Evolutionary conservation across 2,888 invertebrate species (phyloP), one percentile per base, ranked within the genome.

Genomic region (Parnassius orleans): DNA sequence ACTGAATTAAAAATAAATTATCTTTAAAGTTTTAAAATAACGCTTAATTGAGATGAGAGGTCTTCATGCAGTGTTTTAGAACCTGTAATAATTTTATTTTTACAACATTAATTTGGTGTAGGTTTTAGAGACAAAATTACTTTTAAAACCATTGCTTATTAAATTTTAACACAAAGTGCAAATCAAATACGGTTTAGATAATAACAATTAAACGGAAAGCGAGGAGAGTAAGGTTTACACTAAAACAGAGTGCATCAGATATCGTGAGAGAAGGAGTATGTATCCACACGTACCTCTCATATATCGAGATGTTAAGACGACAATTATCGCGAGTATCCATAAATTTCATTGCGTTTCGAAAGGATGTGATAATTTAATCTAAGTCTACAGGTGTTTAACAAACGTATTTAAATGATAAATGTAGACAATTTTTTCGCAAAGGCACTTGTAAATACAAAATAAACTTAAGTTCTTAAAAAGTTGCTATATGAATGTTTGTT

Each of bases 401-500:
- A 15, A 14, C 15, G 14, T 48, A 15, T 9, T 48, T 15, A 48
- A 48, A 9, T 48, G 9, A 48, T 15, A 52, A 47, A 54, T 41
- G n/a, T 15, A 52, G 43, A 60, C 2, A n/a, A 57, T 52, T 44
- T 24, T 73, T 73, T 71, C 72, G 33, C 33, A 77, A 72, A 87
- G 84, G 87, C 87, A 87, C 85, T 90, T 85, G 78, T 81, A 81
- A 81, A 77, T 74, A 69, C 71, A 74, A 80, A 73, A 72, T 65
- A 66, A 66, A 71, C 72, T 69, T 69, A 72, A 75, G 47, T 15
- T 12, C 53, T 15, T 42, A 12, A 69, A 72, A 78, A 74, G 75
- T 81, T 71, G 94, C 94, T 96, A 96, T 93, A 96, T 96, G 93
- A 94, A 96, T 81, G 95, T 95, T 90, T 96, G 96, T 93, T 96